A percentile compares a stretch with the other conserved stretches of the same genome.
These are phyloP conservation scores for Anticlea derivata DNA, from an alignment of 2,888 invertebrate species.

Conservation along the genomic window DNA sequence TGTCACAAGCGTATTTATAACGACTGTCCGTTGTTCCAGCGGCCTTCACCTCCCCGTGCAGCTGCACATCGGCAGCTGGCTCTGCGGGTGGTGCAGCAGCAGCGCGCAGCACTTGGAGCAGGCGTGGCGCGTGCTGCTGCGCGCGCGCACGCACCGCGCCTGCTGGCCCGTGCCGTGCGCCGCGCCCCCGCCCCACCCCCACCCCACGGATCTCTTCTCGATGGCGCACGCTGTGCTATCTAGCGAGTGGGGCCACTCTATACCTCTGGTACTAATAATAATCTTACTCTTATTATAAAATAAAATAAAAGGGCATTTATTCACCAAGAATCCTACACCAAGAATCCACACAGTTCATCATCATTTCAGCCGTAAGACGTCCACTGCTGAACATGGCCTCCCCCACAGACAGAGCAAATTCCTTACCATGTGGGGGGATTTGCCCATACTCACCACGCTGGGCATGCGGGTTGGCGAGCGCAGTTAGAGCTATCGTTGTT, in stretches of 20 bases:
- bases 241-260: constrained; percentile 69
- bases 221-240: constrained; percentile 58
- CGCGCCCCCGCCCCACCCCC: constrained; percentile 49
- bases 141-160: constrained; percentile 58
- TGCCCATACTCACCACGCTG: too few species aligned
- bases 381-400: too few species aligned
- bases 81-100: constrained; percentile 40
- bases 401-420: too few species aligned
- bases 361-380: too few species aligned
- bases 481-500: too few species aligned
- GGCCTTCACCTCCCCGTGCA: constrained; percentile 65
- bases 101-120: constrained; percentile 47
- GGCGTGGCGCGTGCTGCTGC: constrained; percentile 60
- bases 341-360: too few species aligned
- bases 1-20: too few species aligned
- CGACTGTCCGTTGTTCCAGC: constrained; percentile 55
- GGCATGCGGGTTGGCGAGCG: too few species aligned
- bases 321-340: too few species aligned
- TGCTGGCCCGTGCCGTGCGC: constrained; percentile 54
- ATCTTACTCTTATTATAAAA: neutral
- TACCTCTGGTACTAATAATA: constrained; percentile 64
- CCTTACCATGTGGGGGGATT: too few species aligned
- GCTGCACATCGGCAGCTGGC: constrained; percentile 56
- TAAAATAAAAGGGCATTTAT: too few species aligned
- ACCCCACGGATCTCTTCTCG: constrained; percentile 46